Evolutionary conservation across 2,113 vertebrate genomes (phyloP).

Genomic region (Pollachius pollachius): DNA sequence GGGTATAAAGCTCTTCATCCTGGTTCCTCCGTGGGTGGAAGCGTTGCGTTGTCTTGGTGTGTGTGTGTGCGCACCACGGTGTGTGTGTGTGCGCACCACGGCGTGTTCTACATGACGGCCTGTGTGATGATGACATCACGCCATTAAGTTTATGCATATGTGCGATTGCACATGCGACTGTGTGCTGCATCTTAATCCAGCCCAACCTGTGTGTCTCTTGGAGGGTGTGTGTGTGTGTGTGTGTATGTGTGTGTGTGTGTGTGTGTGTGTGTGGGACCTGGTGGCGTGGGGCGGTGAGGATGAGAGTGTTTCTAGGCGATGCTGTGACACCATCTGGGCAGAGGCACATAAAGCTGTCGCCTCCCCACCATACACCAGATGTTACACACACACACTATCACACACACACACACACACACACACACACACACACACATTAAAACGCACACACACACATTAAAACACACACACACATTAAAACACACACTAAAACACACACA

Average conservation of each 20-base stretch:
- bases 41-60: background rate
- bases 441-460: conserved; percentile 20
- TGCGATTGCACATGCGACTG: no score
- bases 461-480: no score
- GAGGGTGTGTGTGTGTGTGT: conserved; percentile 9
- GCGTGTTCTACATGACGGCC: background rate
- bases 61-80: no score
- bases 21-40: conserved; percentile 12
- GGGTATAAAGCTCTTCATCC: conserved; percentile 8
- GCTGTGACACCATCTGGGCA: conserved; percentile 82
- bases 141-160: background rate
- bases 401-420: conserved; percentile 45
- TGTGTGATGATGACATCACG: background rate
- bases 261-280: conserved; percentile 26
- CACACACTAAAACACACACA: no score
- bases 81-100: background rate
- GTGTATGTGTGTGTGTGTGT: conserved; percentile 24
- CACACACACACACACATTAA: conserved; percentile 30
- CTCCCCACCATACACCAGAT: conserved; percentile 76
- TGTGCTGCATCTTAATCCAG: no score
- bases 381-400: conserved; percentile 67
- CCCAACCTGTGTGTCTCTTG: background rate
- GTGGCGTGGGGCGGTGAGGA: conserved; percentile 64
- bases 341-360: conserved; percentile 76
- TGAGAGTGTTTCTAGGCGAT: conserved; percentile 70